phyloP scores from a whole-genome alignment of 2,797 vertebrate genomes.

The Hippoglossus hippoglossus region DNA sequence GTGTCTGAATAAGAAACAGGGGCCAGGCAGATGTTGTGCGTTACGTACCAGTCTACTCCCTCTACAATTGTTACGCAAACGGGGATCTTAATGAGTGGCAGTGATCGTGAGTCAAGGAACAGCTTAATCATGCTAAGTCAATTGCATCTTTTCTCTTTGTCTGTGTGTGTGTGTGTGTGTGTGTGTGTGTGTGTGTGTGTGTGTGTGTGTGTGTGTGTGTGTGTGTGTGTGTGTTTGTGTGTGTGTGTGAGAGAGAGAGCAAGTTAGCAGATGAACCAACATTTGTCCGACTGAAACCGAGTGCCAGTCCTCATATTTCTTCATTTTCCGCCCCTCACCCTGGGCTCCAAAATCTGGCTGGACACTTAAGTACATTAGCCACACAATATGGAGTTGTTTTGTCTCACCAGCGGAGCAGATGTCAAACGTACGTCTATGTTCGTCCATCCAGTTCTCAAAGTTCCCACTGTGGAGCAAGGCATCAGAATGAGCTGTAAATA shows the following conservation, averaged over 20 bases:
- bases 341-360: constrained; percentile 66
- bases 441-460: constrained; percentile 36
- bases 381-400: constrained; percentile 74
- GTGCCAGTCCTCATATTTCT: constrained; percentile 75
- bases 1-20: constrained; percentile 71
- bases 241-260: neutral
- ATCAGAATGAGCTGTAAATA: constrained; percentile 28
- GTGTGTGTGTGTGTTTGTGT: constrained; percentile 7
- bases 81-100: constrained; percentile 83
- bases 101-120: constrained; percentile 81
- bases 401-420: constrained; percentile 72
- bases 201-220: neutral
- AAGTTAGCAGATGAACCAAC: constrained; percentile 76
- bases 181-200: constrained; percentile 5
- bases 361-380: constrained; percentile 72
- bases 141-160: constrained; percentile 68
- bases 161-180: constrained; percentile 9
- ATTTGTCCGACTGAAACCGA: constrained; percentile 72
- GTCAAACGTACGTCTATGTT: constrained; percentile 62
- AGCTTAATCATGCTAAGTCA: constrained; percentile 83
- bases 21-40: constrained; percentile 82
- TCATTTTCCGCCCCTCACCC: constrained; percentile 65
- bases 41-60: constrained; percentile 82
- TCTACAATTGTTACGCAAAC: constrained; percentile 83
- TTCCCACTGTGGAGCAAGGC: constrained; percentile 26